Percentiles rank a stretch among this genome's conserved stretches.
phyloP scores from a whole-genome alignment of 2,888 invertebrate genomes.

The Tortrix viridana region DNA sequence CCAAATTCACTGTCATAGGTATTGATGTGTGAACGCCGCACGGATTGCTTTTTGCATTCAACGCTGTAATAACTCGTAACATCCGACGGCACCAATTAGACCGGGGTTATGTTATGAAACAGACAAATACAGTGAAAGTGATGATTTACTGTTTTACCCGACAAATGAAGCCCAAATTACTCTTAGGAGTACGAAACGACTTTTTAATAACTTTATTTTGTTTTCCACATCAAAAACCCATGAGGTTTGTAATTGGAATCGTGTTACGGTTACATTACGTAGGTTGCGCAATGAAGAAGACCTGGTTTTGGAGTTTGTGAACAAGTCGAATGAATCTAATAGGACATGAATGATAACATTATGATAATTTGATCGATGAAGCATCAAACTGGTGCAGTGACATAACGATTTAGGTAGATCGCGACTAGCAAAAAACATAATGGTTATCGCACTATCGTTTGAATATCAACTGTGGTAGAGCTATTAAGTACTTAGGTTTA shows the following conservation, averaged over 20 bases:
- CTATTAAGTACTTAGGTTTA: too few relatives aligned
- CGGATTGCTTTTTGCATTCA: slow-evolving; percentile 24
- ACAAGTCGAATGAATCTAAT: slow-evolving; percentile 19
- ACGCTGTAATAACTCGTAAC: slow-evolving; percentile 46
- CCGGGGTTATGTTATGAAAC: slow-evolving; percentile 55
- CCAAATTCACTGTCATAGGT: slow-evolving; percentile 24
- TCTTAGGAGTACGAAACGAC: slow-evolving; percentile 51
- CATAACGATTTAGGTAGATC: slow-evolving; percentile 28
- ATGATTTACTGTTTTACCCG: slow-evolving; percentile 57
- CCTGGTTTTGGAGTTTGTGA: slow-evolving; percentile 18
- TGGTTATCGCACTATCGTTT: not conserved
- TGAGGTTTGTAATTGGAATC: slow-evolving; percentile 46
- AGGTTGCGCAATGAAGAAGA: slow-evolving; percentile 21
- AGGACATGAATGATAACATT: slow-evolving; percentile 24
- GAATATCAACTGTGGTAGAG: too few relatives aligned
- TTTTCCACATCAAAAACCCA: slow-evolving; percentile 39
- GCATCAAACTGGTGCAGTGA: slow-evolving; percentile 27
- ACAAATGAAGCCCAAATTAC: slow-evolving; percentile 49
- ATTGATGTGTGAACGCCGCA: slow-evolving; percentile 24
- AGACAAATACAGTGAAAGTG: slow-evolving; percentile 58
- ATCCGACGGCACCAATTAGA: slow-evolving; percentile 53
- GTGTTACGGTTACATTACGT: slow-evolving; percentile 38
- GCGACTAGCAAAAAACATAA: slow-evolving; percentile 8
- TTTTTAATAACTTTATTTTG: slow-evolving; percentile 57
- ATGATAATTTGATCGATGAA: slow-evolving; percentile 20